Evolutionary conservation across 2,888 invertebrate genomes (phyloP).

Genomic region (Tetranychus truncatus): DNA sequence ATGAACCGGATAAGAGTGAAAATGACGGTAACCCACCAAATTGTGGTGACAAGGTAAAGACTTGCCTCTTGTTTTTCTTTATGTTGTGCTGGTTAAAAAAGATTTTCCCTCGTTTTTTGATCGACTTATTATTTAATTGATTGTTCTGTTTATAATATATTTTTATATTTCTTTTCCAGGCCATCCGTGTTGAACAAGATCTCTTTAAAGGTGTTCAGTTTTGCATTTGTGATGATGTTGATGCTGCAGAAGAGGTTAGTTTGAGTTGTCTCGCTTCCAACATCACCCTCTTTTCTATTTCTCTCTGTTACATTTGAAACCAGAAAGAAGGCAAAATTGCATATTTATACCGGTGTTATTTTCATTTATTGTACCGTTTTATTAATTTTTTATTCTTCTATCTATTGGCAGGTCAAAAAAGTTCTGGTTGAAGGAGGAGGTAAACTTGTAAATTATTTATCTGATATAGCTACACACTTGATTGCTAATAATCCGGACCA

Average conservation of each 20-base stretch:
- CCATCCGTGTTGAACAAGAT: conserved; percentile 13
- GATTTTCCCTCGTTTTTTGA: not conserved
- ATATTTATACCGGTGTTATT: no score
- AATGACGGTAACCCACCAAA: not conserved
- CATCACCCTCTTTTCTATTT: conserved; percentile 4
- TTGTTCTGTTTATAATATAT: not conserved
- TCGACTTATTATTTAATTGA: not conserved
- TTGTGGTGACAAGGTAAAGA: not conserved
- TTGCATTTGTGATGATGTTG: conserved; percentile 25
- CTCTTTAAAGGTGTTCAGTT: conserved; percentile 26
- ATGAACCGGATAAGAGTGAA: not conserved
- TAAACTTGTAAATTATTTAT: conserved; percentile 65
- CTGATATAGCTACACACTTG: conserved; percentile 77
- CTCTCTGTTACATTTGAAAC: not conserved
- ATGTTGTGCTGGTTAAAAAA: not conserved
- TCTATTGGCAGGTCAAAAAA: conserved; percentile 22
- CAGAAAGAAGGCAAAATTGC: no score
- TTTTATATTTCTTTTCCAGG: not conserved
- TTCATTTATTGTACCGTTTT: not conserved
- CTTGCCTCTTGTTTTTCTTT: not conserved
- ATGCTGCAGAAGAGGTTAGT: conserved; percentile 24
- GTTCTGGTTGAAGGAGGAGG: conserved; percentile 43
- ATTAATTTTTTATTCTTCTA: not conserved
- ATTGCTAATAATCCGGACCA: conserved; percentile 72
- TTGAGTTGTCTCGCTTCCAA: not conserved